Base-by-base conservation (phyloP, 1,140 invertebrate genomes). In the Tetragonula clypearis region DNA sequence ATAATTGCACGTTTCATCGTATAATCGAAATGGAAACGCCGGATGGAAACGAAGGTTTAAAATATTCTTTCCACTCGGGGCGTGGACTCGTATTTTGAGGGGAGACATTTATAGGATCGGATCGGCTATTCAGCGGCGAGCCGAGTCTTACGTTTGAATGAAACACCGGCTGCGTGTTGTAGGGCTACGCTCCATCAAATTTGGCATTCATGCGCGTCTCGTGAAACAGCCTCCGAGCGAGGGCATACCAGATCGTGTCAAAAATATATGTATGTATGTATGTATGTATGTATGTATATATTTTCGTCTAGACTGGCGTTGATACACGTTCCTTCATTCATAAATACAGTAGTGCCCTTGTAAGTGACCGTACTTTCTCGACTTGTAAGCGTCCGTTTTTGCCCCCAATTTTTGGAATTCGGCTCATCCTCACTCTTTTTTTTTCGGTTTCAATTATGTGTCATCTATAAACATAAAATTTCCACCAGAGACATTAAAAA, bases 81-180 rank as follows among this genome's bases (percentile, higher is more conserved):
- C 1, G 3, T 11, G 21, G 30, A 35, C 9, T 23, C 80, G 11
- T 58, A 53, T 58, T 68, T 74, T 41, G 58, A 72, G 71, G 35
- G 35, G 35, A 2, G 35, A 35, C 35, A 35, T 35, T 35, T 35
- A 35, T 35, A 23, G 76, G 75, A 53, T 87, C 72, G 11, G 60
- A 73, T 87, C 77, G 75, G n/a, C 82, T 88, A 86, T 88, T 89
- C 85, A 65, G 75, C 49, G n/a, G 0, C 60, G 53, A 82, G 30
- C 58, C 79, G 66, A 78, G 35, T 82, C 79, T 68, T 69, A 49
- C 49, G 73, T 78, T 30, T 56, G 66, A 89, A 89, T 78, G 76
- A 60, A 84, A 66, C 49, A n/a, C 21, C 35, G 4, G 17, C 15
- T 26, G 41, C 8, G 0, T 85, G 60, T 72, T 72, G 35, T 30